A percentile compares a stretch with the other conserved stretches of the same genome.
These are phyloP conservation scores for Callipepla californica DNA, from an alignment of 2,113 vertebrate genomes.

Conservation along the genomic window DNA sequence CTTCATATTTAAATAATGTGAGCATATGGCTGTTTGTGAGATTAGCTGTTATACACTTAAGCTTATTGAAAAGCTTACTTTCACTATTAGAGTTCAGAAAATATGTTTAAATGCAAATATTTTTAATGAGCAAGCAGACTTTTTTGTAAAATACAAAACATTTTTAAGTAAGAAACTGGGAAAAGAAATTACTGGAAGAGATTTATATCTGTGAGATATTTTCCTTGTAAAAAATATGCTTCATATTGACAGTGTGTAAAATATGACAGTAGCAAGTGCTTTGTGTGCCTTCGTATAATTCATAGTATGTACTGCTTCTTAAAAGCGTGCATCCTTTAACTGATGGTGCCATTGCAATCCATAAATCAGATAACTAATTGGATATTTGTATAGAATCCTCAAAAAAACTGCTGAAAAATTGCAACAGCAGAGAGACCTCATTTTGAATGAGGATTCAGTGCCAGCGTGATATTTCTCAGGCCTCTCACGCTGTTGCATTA, in stretches of 20 bases:
- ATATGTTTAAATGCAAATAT: background rate
- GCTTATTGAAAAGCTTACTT: background rate
- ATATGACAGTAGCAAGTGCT: background rate
- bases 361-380: background rate
- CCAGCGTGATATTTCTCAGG: background rate
- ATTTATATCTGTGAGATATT: background rate
- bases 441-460: background rate
- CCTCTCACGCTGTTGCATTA: background rate
- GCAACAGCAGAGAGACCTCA: background rate
- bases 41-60: background rate
- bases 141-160: background rate
- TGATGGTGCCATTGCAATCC: background rate
- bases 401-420: background rate
- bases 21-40: background rate
- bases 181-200: background rate
- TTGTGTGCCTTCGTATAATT: background rate
- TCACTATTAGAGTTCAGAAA: background rate
- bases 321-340: background rate
- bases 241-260: background rate
- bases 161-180: background rate
- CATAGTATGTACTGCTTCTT: background rate
- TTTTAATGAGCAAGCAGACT: background rate
- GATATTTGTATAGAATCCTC: accelerated
- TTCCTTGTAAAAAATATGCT: background rate
- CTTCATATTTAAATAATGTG: background rate